Evolutionary conservation across 2,888 invertebrate genomes (phyloP).

Genomic region (Arenicola marina): DNA sequence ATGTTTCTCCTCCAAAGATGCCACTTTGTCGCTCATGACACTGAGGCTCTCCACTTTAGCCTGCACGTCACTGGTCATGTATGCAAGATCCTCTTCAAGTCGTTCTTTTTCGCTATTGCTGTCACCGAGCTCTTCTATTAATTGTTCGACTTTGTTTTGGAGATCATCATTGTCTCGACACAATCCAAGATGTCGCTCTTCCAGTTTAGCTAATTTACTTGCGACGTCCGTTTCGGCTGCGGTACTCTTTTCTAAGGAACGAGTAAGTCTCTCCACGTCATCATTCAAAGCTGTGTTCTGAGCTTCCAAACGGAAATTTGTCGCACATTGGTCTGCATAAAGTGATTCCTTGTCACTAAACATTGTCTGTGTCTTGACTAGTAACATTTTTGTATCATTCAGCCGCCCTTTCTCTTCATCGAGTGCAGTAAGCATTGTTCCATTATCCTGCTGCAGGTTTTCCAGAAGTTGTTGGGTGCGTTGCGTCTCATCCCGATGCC

Average conservation of each 20-base stretch:
- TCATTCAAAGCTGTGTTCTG: not conserved
- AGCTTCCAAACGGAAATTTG: no score
- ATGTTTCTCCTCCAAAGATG: not conserved
- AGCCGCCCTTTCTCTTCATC: no score
- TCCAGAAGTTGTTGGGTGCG: no score
- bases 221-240: not conserved
- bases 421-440: no score
- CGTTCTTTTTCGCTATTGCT: not conserved
- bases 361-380: no score
- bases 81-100: not conserved
- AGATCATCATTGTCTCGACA: not conserved
- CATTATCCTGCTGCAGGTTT: no score
- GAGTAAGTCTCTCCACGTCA: not conserved
- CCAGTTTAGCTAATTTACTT: not conserved
- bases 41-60: not conserved
- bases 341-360: no score
- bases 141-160: not conserved
- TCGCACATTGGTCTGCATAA: no score
- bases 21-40: not conserved
- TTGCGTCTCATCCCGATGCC: no score
- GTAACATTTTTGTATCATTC: no score
- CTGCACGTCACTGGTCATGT: not conserved
- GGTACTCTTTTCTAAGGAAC: not conserved
- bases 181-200: not conserved
- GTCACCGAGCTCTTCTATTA: not conserved